phyloP scores from a whole-genome alignment of 2,797 vertebrate genomes.

The Arrhamphus sclerolepis region DNA sequence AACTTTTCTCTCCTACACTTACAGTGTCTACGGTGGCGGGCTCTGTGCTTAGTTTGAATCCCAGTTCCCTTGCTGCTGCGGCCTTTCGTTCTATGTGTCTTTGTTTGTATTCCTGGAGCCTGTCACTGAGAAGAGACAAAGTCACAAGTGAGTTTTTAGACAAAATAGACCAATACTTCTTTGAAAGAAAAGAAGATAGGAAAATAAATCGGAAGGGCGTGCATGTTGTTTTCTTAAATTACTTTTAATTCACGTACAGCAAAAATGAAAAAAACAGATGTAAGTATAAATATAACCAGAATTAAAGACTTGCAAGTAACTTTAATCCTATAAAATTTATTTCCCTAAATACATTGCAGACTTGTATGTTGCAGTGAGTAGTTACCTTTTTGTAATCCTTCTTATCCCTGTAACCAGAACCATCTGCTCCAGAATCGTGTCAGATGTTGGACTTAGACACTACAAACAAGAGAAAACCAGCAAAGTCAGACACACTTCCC shows the following conservation, averaged over 20 bases:
- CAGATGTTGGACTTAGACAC: conserved; percentile 76
- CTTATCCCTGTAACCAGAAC: conserved; percentile 82
- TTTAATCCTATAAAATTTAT: no score
- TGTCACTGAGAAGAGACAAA: conserved; percentile 64
- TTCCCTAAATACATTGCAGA: no score
- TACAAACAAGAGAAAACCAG: conserved; percentile 49
- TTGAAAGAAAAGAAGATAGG: neutral
- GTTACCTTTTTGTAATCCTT: conserved; percentile 77
- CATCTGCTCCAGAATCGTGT: conserved; percentile 82
- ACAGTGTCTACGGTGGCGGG: neutral
- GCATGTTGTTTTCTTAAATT: no score
- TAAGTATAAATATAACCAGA: no score
- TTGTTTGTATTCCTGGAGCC: conserved; percentile 75
- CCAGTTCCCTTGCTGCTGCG: conserved; percentile 67
- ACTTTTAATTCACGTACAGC: no score
- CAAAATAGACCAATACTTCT: neutral
- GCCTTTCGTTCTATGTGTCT: conserved; percentile 76
- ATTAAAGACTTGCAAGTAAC: no score
- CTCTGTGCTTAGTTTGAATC: conserved; percentile 37
- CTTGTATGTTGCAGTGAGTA: neutral
- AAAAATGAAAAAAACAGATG: no score
- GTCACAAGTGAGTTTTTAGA: conserved; percentile 2
- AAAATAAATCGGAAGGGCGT: no score
- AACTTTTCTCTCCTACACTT: conserved; percentile 29
- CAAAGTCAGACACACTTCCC: neutral